These are phyloP conservation scores for Subacronicta megacephala DNA, from an alignment of 2,888 invertebrate genomes.

Conservation along the genomic window DNA sequence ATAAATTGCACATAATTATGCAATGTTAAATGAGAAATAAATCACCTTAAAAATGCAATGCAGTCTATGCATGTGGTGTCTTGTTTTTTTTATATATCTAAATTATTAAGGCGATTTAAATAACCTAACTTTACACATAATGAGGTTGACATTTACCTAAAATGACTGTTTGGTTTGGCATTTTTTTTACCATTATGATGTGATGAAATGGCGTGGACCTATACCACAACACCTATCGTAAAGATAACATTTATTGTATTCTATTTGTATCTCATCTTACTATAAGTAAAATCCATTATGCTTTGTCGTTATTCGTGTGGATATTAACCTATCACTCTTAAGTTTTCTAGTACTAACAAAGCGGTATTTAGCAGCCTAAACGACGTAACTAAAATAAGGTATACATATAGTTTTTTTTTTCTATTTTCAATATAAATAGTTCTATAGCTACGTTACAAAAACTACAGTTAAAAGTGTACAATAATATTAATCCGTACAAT, in stretches of 20 bases:
- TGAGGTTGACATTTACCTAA: conserved; percentile 80
- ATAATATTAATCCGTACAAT: conserved; percentile 85
- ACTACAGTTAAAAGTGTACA: conserved; percentile 86
- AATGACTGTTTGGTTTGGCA: conserved; percentile 85
- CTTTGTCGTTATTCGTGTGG: conserved; percentile 75
- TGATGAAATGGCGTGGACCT: conserved; percentile 62
- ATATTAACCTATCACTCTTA: conserved; percentile 70
- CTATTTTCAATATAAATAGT: conserved; percentile 83
- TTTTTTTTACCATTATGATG: conserved; percentile 66
- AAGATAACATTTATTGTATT: conserved; percentile 46
- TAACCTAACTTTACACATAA: conserved; percentile 80
- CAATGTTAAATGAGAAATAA: conserved; percentile 68
- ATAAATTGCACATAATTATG: conserved; percentile 72
- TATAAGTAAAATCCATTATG: conserved; percentile 79
- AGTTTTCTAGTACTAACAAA: conserved; percentile 74
- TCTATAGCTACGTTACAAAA: conserved; percentile 85
- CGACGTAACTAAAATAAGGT: conserved; percentile 68
- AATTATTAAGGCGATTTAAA: conserved; percentile 81
- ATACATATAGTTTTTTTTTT: conserved; percentile 77
- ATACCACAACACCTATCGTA: conserved; percentile 21
- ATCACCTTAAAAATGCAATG: conserved; percentile 85
- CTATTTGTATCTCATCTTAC: conserved; percentile 56
- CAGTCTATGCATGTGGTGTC: conserved; percentile 86
- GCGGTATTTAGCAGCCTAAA: conserved; percentile 82
- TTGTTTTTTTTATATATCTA: conserved; percentile 71